phyloP scores from a whole-genome alignment of 2,113 vertebrate species.

The Lophius piscatorius region DNA sequence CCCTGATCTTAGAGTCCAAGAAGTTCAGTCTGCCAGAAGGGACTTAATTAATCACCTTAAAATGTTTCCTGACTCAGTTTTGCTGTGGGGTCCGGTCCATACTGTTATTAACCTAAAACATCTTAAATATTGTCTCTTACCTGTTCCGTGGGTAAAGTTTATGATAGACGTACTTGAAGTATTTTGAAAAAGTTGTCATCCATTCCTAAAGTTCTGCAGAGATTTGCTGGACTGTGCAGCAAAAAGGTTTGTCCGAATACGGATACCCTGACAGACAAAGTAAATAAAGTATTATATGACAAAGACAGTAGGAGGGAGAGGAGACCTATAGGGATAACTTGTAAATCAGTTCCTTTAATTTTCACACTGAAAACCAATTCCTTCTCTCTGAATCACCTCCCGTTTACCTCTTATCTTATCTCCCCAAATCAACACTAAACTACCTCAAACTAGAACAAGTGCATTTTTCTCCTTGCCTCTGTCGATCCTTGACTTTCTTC shows the following conservation, averaged over 20 bases:
- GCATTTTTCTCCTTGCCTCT: constrained; percentile 23
- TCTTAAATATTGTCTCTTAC: too few species aligned
- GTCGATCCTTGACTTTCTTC: constrained; percentile 13
- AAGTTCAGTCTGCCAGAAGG: too few species aligned
- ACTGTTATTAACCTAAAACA: too few species aligned
- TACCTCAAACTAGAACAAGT: constrained; percentile 22
- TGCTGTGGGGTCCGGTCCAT: too few species aligned
- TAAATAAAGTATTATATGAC: constrained; percentile 24
- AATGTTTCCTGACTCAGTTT: too few species aligned
- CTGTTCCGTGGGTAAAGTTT: too few species aligned
- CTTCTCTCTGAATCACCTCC: constrained; percentile 1
- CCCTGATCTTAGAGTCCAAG: too few species aligned
- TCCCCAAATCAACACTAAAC: constrained; percentile 8
- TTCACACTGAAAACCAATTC: not conserved
- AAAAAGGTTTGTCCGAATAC: not conserved
- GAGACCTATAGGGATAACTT: constrained; percentile 27
- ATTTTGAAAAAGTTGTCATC: too few species aligned
- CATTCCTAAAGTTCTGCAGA: too few species aligned
- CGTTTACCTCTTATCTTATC: not conserved
- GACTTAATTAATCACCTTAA: too few species aligned
- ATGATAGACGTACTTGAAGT: too few species aligned
- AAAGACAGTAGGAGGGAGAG: constrained; percentile 8
- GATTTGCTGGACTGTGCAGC: too few species aligned
- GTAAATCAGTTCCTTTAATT: constrained; percentile 20
- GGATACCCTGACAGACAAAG: constrained; percentile 29